phyloP scores from a whole-genome alignment of 2,888 invertebrate species.

The Trissoscelio sp. region DNA sequence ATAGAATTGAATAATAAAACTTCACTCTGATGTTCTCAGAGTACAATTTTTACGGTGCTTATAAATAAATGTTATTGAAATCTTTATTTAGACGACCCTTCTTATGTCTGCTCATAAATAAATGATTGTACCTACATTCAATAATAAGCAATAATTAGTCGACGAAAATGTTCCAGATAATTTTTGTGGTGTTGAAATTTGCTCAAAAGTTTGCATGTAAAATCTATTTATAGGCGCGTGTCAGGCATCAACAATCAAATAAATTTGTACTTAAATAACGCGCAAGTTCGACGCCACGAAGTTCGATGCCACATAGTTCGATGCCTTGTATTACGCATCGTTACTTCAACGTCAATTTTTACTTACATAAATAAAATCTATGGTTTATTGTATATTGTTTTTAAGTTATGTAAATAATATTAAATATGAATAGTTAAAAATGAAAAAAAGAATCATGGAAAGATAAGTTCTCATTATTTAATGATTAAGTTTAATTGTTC shows the following conservation, averaged over 20 bases:
- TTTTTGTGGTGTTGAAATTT: too few relatives aligned
- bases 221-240: conserved; percentile 43
- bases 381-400: too few relatives aligned
- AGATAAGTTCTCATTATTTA: not conserved
- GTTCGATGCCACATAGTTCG: conserved; percentile 59
- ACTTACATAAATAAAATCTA: too few relatives aligned
- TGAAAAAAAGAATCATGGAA: not conserved
- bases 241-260: conserved; percentile 48
- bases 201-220: conserved; percentile 27
- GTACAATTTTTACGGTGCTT: not conserved
- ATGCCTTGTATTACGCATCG: conserved; percentile 29
- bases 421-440: too few relatives aligned
- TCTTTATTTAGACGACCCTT: not conserved
- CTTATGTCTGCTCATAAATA: not conserved
- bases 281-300: conserved; percentile 52
- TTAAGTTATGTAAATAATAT: too few relatives aligned
- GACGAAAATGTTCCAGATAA: not conserved
- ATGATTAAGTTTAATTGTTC: not conserved
- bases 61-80: conserved; percentile 8
- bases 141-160: not conserved
- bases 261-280: conserved; percentile 62
- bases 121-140: not conserved
- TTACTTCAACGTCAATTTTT: not conserved
- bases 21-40: too few relatives aligned
- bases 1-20: too few relatives aligned